These are phyloP conservation scores for Meteorus sp. DNA, from an alignment of 1,140 invertebrate species.

Conservation along the genomic window DNA sequence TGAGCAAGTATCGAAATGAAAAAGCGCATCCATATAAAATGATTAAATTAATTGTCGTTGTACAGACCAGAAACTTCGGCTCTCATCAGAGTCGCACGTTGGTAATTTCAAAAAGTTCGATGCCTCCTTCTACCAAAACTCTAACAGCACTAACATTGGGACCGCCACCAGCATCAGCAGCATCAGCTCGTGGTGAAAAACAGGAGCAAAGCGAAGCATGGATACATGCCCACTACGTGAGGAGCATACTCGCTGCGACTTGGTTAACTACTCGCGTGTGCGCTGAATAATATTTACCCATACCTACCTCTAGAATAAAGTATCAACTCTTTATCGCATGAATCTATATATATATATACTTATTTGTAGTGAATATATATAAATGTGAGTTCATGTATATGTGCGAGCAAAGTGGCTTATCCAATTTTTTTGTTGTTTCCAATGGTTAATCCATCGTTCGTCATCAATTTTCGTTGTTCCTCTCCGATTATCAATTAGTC, in stretches of 20 bases:
- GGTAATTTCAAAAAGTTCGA: conserved; percentile 11
- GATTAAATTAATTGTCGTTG: too few species aligned
- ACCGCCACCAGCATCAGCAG: background rate
- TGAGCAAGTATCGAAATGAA: too few species aligned
- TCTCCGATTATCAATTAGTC: too few species aligned
- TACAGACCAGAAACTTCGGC: too few species aligned
- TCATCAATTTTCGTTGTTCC: too few species aligned
- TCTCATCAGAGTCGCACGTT: background rate
- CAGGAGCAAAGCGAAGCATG: conserved; percentile 25
- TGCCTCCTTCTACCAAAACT: conserved; percentile 3
- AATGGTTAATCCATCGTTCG: too few species aligned
- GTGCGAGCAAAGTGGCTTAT: too few species aligned
- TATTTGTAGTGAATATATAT: too few species aligned
- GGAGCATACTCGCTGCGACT: conserved; percentile 27
- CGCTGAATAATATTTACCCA: conserved; percentile 27
- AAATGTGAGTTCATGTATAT: too few species aligned
- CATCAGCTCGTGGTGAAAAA: conserved; percentile 24
- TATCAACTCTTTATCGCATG: conserved; percentile 22
- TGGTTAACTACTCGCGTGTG: conserved; percentile 32
- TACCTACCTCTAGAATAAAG: conserved; percentile 25
- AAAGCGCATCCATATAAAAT: too few species aligned
- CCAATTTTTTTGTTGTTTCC: too few species aligned
- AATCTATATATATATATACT: too few species aligned
- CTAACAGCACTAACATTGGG: background rate
- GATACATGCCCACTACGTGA: conserved; percentile 32